Base-by-base conservation (phyloP, 2,888 invertebrate species). In the Hirtodrosophila trivittata region DNA sequence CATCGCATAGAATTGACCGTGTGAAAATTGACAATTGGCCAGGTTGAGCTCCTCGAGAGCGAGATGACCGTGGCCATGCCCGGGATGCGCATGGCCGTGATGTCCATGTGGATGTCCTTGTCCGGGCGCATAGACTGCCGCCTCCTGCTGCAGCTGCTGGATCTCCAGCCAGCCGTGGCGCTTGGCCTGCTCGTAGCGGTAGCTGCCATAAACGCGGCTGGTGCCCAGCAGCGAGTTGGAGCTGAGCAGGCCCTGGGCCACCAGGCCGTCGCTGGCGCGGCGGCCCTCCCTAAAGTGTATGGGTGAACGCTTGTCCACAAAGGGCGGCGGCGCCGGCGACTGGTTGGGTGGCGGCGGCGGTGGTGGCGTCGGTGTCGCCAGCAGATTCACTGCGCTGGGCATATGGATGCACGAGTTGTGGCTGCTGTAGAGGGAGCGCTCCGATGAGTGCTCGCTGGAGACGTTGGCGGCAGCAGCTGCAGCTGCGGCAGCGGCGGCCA, bases 221-320 rank as follows among this genome's bases (percentile, higher is more conserved):
- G 85, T 72, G 35, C 81, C 85, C 21, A 88, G 62, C 45, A 81
- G 67, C n/a, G 86, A 75, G 16, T 67, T 64, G 35, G 93, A 92
- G 58, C 90, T 93, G 16, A 90, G 74, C 12, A 93, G 92, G 87
- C 95, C 95, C 86, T 96, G 96, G 16, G 95, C 95, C 18, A 97
- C 96, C 37, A 97, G 91, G 3, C 97, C 97, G 88, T 98, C 98
- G 80, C 97, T 97, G 0, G 98, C 98, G 58, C 98, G 93, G 46
- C 96, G 92, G 1, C 94, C 94, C 91, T 94, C 94, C 80, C 94
- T 91, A 90, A 97, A 97, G 89, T 96, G 96, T 6, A 97, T 95
- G 0, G 97, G 97, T 58, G 96, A 96, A 64, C 95, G 82, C 32
- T 82, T 82, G 43, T 84, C 86, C 46, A 62, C 69, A 14, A 82